Percentiles rank a stretch among this genome's conserved stretches.
Evolutionary conservation across 2,113 vertebrate genomes (phyloP).

Genomic region (Pungitius pungitius): DNA sequence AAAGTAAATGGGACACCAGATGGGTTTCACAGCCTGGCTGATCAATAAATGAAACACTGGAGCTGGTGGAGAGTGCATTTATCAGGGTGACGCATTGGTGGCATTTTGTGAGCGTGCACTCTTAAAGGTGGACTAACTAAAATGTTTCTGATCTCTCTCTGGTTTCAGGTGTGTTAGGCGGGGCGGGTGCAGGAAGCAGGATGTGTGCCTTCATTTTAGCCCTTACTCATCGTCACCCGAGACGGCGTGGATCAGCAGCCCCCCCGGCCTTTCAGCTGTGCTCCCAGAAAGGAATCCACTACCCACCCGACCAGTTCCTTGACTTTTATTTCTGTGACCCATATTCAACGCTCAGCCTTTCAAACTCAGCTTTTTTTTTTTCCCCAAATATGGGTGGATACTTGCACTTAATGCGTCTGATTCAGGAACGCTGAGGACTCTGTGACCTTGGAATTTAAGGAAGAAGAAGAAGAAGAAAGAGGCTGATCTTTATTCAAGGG

Average conservation of each 20-base stretch:
- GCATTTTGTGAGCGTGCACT: conserved; percentile 35
- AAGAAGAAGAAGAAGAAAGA: conserved; percentile 56
- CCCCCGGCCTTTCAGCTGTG: conserved; percentile 73
- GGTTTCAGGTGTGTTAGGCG: conserved; percentile 94
- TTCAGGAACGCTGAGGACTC: conserved; percentile 89
- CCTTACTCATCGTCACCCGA: conserved; percentile 93
- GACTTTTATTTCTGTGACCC: conserved; percentile 75
- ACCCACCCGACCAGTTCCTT: conserved; percentile 83
- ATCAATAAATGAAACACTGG: conserved; percentile 79
- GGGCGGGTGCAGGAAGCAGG: conserved; percentile 85
- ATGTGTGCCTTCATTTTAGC: conserved; percentile 99
- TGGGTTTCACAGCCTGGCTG: conserved; percentile 76
- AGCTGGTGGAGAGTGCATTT: conserved; percentile 63
- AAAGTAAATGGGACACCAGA: conserved; percentile 81
- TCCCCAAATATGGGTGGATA: conserved; percentile 78
- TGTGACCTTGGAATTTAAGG: conserved; percentile 83
- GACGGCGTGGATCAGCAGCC: conserved; percentile 88
- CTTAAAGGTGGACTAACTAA: neutral
- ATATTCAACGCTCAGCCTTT: conserved; percentile 82
- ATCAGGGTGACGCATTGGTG: conserved; percentile 48
- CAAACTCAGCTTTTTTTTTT: conserved; percentile 79
- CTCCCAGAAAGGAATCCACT: conserved; percentile 80
- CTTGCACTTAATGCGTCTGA: conserved; percentile 89
- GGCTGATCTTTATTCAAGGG: conserved; percentile 82
- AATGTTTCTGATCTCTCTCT: neutral